These are phyloP conservation scores for Paramisgurnus dabryanus DNA, from an alignment of 2,113 vertebrate species.

Conservation along the genomic window DNA sequence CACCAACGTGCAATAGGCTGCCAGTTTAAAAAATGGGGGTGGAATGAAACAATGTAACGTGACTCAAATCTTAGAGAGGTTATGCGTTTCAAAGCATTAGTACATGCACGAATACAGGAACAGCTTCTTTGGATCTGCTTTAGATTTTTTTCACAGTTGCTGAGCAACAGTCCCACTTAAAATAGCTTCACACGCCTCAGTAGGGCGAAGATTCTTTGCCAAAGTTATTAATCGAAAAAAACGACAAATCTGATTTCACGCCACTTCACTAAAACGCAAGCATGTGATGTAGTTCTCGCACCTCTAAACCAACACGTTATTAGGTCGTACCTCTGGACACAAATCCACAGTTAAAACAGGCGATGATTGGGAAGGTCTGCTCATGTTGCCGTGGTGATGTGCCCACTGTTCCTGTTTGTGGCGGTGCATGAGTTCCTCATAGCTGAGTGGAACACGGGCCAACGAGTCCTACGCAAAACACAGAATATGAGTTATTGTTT, in stretches of 20 bases:
- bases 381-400: conserved; percentile 72
- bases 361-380: conserved; percentile 85
- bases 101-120: conserved; percentile 30
- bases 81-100: conserved; percentile 40
- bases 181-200: conserved; percentile 61
- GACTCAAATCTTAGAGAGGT: conserved; percentile 56
- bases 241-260: background rate
- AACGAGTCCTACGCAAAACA: conserved; percentile 80
- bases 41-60: conserved; percentile 43
- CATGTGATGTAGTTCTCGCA: conserved; percentile 15
- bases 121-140: conserved; percentile 46
- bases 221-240: conserved; percentile 1
- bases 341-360: conserved; percentile 92
- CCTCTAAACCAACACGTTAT: conserved; percentile 15
- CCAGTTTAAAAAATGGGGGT: conserved; percentile 14
- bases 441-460: conserved; percentile 84
- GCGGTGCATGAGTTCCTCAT: conserved; percentile 84
- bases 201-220: conserved; percentile 53
- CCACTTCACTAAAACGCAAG: background rate
- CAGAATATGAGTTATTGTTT: background rate
- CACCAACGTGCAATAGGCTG: conserved; percentile 41
- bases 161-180: conserved; percentile 73
- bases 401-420: conserved; percentile 93
- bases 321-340: conserved; percentile 79
- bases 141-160: conserved; percentile 62